Percentiles rank a stretch among this genome's conserved stretches.
These are phyloP conservation scores for Porites evermanni DNA, from an alignment of 92 coral and sea anemone species.

Conservation along the genomic window DNA sequence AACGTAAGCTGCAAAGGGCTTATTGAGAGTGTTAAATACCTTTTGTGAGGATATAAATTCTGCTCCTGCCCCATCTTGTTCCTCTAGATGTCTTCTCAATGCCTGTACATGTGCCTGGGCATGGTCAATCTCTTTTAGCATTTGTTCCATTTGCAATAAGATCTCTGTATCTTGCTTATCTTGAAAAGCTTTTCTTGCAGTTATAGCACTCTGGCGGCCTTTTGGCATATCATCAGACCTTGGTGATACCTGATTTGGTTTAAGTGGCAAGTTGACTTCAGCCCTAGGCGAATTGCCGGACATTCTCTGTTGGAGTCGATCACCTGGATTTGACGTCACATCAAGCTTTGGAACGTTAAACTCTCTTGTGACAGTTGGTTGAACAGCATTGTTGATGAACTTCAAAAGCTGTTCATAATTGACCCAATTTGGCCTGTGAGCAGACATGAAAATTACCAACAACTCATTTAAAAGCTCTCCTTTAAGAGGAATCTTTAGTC, in stretches of 20 bases:
- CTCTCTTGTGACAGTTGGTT: conserved; percentile 47
- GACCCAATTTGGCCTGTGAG: conserved; percentile 84
- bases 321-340: conserved; percentile 54
- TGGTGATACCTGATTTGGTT: conserved; percentile 87
- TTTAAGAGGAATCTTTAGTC: conserved; percentile 68
- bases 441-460: conserved; percentile 76
- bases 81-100: conserved; percentile 64
- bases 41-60: conserved; percentile 73
- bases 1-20: too few species aligned
- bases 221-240: conserved; percentile 56
- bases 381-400: conserved; percentile 62
- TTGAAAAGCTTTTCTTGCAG: conserved; percentile 77
- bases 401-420: conserved; percentile 85
- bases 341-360: conserved; percentile 66
- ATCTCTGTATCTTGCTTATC: conserved; percentile 82
- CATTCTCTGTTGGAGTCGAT: conserved; percentile 49
- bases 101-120: conserved; percentile 48
- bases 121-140: conserved; percentile 55
- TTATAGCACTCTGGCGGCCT: conserved; percentile 83
- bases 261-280: conserved; percentile 61
- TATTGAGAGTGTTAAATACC: conserved; percentile 41
- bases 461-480: conserved; percentile 53
- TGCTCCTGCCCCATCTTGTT: conserved; percentile 46
- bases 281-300: conserved; percentile 49
- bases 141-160: conserved; percentile 75